Evolutionary conservation across 1,140 invertebrate species (phyloP).

Genomic region (Pemphigus obesinymphae): DNA sequence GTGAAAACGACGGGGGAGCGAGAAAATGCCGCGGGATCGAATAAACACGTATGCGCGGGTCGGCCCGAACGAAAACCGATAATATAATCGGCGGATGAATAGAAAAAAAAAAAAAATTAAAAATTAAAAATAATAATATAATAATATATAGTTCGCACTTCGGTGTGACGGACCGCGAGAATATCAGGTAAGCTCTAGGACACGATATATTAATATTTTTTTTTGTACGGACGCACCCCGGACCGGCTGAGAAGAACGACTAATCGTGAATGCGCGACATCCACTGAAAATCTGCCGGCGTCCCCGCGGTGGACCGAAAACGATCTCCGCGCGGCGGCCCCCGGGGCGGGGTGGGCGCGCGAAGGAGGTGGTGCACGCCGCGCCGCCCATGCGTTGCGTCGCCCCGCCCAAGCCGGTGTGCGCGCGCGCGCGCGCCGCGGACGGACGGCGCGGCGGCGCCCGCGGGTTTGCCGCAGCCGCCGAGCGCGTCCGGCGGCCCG

Average conservation of each 20-base stretch:
- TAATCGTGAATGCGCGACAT: slow-evolving; percentile 15
- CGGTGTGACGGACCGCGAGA: too few species aligned
- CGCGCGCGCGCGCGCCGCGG: background rate
- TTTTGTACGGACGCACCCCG: slow-evolving; percentile 5
- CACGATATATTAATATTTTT: too few species aligned
- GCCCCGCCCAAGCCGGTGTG: background rate
- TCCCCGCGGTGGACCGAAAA: slow-evolving; percentile 16
- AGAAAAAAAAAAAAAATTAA: background rate
- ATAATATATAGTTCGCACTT: too few species aligned
- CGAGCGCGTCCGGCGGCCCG: too few species aligned
- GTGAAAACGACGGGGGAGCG: background rate
- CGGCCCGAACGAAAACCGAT: background rate
- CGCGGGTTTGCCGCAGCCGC: too few species aligned
- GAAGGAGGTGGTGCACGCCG: background rate
- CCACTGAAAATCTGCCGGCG: slow-evolving; percentile 8
- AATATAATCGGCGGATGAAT: background rate
- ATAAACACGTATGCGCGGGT: background rate
- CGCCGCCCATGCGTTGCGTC: too few species aligned
- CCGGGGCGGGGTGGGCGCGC: background rate
- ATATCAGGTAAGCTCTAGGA: background rate
- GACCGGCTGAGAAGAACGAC: slow-evolving; percentile 28
- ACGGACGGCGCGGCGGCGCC: background rate
- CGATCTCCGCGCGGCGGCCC: background rate
- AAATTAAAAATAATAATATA: background rate
- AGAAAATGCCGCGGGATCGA: background rate